These are phyloP conservation scores for Neodiprion virginianus DNA, from an alignment of 1,140 invertebrate species.

Conservation along the genomic window DNA sequence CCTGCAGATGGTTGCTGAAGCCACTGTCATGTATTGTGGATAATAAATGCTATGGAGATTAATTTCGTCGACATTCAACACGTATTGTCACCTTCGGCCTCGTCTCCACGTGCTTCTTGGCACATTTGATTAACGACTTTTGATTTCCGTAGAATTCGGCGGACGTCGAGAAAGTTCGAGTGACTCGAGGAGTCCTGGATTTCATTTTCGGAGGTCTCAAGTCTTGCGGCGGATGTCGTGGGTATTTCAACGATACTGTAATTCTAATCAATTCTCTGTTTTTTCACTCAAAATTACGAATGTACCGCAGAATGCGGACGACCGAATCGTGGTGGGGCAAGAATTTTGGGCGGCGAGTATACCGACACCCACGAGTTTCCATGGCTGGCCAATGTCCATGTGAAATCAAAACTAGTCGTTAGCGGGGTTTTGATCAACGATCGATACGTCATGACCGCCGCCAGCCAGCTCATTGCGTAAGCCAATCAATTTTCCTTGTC, in stretches of 20 bases:
- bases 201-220: constrained; percentile 45
- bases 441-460: constrained; percentile 64
- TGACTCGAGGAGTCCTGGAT: constrained; percentile 44
- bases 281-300: constrained; percentile 19
- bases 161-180: constrained; percentile 29
- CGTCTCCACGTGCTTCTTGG: too few relatives aligned
- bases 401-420: constrained; percentile 39
- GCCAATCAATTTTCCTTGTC: constrained; percentile 22
- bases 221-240: constrained; percentile 49
- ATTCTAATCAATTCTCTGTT: constrained; percentile 12
- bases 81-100: too few relatives aligned
- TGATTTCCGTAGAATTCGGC: neutral
- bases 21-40: too few relatives aligned
- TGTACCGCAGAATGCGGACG: constrained; percentile 48
- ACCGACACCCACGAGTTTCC: constrained; percentile 62
- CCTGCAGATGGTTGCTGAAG: too few relatives aligned
- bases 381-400: constrained; percentile 61
- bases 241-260: constrained; percentile 30
- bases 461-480: constrained; percentile 61
- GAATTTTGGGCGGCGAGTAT: constrained; percentile 58
- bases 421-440: constrained; percentile 65
- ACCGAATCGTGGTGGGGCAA: constrained; percentile 47
- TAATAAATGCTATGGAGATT: too few relatives aligned
- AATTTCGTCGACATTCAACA: too few relatives aligned
- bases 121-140: neutral